These are phyloP conservation scores for Hirudinaria manillensis DNA, from an alignment of 2,888 invertebrate genomes.

Conservation along the genomic window DNA sequence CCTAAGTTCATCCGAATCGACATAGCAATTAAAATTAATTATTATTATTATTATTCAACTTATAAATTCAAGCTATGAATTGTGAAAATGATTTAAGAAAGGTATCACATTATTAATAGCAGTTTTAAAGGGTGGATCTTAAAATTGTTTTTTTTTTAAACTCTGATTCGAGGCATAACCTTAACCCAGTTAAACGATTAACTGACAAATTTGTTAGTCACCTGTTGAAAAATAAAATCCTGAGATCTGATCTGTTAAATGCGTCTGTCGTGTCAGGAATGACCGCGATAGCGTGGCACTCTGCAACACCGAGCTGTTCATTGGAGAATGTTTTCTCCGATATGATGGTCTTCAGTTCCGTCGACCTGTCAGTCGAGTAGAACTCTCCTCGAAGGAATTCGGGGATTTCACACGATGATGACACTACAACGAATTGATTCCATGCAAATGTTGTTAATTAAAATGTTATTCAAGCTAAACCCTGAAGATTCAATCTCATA, in stretches of 20 bases:
- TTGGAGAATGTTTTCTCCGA: conserved; percentile 35
- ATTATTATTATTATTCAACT: too few relatives aligned
- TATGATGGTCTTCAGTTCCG: conserved; percentile 42
- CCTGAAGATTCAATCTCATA: too few relatives aligned
- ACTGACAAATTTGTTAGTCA: background rate
- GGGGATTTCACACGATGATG: conserved; percentile 26
- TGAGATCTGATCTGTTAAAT: conserved; percentile 18
- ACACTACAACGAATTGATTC: background rate
- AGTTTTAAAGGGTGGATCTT: too few relatives aligned
- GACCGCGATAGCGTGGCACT: conserved; percentile 19
- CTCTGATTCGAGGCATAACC: background rate
- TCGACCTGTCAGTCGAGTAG: conserved; percentile 44
- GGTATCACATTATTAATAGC: too few relatives aligned
- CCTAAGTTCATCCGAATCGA: too few relatives aligned
- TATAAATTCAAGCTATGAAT: too few relatives aligned
- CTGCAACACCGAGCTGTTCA: conserved; percentile 25
- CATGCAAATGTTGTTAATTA: too few relatives aligned
- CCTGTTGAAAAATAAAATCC: conserved; percentile 26
- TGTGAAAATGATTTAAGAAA: too few relatives aligned
- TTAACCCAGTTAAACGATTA: conserved; percentile 26
- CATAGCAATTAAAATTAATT: too few relatives aligned
- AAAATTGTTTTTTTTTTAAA: background rate
- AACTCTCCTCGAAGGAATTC: conserved; percentile 42
- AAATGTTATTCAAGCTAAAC: too few relatives aligned
- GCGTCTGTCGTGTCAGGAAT: conserved; percentile 35